Base-by-base conservation (phyloP, 2,888 invertebrate species). In the Kuschelorhynchus macadamiae region DNA sequence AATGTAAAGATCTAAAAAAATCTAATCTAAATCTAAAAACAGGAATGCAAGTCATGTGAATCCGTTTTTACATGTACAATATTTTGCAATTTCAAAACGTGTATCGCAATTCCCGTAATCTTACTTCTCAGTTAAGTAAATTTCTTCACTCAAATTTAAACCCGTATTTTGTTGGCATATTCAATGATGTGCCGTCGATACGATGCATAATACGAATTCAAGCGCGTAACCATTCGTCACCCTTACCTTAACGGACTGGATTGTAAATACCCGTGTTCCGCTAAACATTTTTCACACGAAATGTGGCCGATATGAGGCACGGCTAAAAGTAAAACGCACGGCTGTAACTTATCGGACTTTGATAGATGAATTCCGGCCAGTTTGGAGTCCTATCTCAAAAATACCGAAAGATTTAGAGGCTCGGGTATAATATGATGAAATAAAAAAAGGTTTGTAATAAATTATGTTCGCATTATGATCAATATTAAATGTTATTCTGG, bases 261-360 rank as follows among this genome's bases (percentile, higher is more conserved):
- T 68, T 64, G 68, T 63, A 68, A 68, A 64, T 68, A 59, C 47
- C 64, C 68, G 53, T 56, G 59, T 68, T 68, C 52, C 63, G 56
- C 41, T 59, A 70, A 67, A 73, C 72, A 74, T 75, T 73, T 73
- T 71, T 72, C 71, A 73, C 63, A 55, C 69, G 42, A 47, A 71
- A 72, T 67, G 52, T 66, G 60, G 67, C 67, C 62, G 64, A 71
- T 71, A 74, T 72, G 57, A 68, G 66, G 52, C 56, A 68, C 65
- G 71, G 73, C 67, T 72, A 68, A 69, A 73, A 73, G 73, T 74
- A 72, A 71, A 68, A 68, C 69, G 67, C 69, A 72, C 70, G 70
- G 72, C 70, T 70, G 74, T 74, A 76, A 75, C 72, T 76, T 76
- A 77, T 78, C 76, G 69, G 76, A 76, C 76, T 70, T 77, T 78